Evolutionary conservation across 2,113 vertebrate species (phyloP).

Genomic region (Phylloscopus trochilus): DNA sequence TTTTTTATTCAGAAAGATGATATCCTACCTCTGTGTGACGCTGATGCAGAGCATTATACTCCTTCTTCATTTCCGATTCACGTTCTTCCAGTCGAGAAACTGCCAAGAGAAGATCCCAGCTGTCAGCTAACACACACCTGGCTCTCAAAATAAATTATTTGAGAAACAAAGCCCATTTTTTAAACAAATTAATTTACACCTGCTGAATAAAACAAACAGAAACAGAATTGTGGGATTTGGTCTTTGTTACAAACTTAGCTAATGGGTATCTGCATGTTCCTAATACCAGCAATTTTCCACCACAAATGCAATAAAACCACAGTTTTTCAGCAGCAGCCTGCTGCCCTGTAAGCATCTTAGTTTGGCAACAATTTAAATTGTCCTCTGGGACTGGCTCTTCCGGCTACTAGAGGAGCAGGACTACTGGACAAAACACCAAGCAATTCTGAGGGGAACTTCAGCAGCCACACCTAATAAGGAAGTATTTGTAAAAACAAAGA

Average conservation of each 20-base stretch:
- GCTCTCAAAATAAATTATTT: background rate
- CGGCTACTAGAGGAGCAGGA: background rate
- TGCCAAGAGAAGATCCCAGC: conserved; percentile 56
- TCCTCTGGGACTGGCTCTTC: background rate
- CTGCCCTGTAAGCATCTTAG: background rate
- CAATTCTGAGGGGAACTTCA: background rate
- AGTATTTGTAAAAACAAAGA: background rate
- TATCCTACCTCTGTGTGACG: conserved; percentile 91
- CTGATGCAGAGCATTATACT: conserved; percentile 95
- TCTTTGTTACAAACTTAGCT: background rate
- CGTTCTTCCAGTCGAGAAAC: conserved; percentile 94
- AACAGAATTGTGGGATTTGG: background rate
- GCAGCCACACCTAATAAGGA: background rate
- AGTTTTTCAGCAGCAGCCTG: background rate
- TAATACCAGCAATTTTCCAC: background rate
- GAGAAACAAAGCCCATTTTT: background rate
- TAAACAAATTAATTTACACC: background rate
- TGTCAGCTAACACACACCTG: background rate
- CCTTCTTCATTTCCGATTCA: conserved; percentile 98
- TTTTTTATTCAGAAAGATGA: background rate
- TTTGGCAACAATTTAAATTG: background rate
- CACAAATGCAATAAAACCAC: background rate
- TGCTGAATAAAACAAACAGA: background rate
- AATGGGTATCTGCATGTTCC: background rate
- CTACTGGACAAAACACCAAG: background rate